Evolutionary conservation across 2,797 vertebrate genomes (phyloP).

Genomic region (Leptatherina wallacei): DNA sequence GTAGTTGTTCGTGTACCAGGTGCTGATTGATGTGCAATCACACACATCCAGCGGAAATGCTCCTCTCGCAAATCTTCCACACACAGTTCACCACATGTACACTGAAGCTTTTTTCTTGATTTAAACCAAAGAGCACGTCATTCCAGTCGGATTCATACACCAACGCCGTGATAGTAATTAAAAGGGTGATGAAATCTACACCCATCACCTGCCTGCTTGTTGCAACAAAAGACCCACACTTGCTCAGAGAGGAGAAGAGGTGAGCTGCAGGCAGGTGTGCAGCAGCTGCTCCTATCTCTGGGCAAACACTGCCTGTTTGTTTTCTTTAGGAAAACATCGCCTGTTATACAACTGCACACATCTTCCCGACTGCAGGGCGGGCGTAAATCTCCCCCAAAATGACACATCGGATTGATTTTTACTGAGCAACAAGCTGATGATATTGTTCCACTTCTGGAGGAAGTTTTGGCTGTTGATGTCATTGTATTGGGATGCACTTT

Average conservation of each 20-base stretch:
- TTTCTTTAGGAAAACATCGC: slow-evolving; percentile 79
- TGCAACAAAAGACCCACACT: slow-evolving; percentile 74
- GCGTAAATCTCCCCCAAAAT: slow-evolving; percentile 62
- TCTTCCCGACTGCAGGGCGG: slow-evolving; percentile 59
- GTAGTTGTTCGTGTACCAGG: slow-evolving; percentile 1
- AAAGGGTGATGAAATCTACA: slow-evolving; percentile 62
- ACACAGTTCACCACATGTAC: not conserved
- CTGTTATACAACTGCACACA: slow-evolving; percentile 76
- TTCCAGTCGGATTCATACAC: slow-evolving; percentile 29
- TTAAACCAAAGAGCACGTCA: slow-evolving; percentile 25
- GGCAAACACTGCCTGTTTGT: slow-evolving; percentile 89
- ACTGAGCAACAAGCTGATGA: not conserved
- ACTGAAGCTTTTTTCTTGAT: slow-evolving; percentile 11
- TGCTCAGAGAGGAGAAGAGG: slow-evolving; percentile 52
- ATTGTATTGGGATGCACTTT: not conserved
- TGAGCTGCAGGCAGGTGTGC: slow-evolving; percentile 84
- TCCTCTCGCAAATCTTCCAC: slow-evolving; percentile 7
- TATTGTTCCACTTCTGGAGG: slow-evolving; percentile 11
- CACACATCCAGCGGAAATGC: slow-evolving; percentile 11
- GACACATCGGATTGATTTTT: slow-evolving; percentile 63
- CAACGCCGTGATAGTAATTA: slow-evolving; percentile 63
- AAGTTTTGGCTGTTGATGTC: slow-evolving; percentile 3
- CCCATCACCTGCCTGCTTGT: slow-evolving; percentile 66
- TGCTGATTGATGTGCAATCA: not conserved
- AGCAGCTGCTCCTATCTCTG: slow-evolving; percentile 88